Evolutionary conservation across 2,888 invertebrate genomes (phyloP).

Genomic region (Heliconius ismenius): DNA sequence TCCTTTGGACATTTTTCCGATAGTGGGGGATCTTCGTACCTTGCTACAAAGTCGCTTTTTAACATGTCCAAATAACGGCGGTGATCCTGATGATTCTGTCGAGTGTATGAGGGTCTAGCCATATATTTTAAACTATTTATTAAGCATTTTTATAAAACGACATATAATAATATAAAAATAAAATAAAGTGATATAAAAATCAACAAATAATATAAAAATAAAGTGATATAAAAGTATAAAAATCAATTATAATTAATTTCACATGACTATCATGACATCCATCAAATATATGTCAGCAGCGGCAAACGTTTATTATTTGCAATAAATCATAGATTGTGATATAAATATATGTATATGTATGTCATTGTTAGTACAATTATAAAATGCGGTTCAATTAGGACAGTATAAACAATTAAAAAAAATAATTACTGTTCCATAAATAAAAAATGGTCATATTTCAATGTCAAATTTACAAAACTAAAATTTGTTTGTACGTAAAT

Average conservation of each 20-base stretch:
- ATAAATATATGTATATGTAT: not conserved
- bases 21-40: constrained; percentile 49
- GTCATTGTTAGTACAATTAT: not conserved
- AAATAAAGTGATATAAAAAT: constrained; percentile 33
- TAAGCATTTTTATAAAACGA: constrained; percentile 30
- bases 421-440: constrained; percentile 3
- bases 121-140: constrained; percentile 19
- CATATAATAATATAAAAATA: constrained; percentile 41
- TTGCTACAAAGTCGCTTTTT: constrained; percentile 63
- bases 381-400: not conserved
- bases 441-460: constrained; percentile 3
- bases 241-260: constrained; percentile 5
- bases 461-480: constrained; percentile 3
- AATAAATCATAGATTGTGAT: not conserved
- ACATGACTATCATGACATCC: not conserved
- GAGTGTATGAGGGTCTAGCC: constrained; percentile 56
- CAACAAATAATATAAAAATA: constrained; percentile 43
- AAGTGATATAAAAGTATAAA: constrained; percentile 39
- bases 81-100: constrained; percentile 65
- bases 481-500: not conserved
- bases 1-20: constrained; percentile 70
- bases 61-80: constrained; percentile 64
- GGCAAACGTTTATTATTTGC: constrained; percentile 13
- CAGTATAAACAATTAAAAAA: not conserved
- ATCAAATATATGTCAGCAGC: constrained; percentile 15